Base-by-base conservation (phyloP, 2,113 vertebrate genomes). In the Camelus dromedarius region DNA sequence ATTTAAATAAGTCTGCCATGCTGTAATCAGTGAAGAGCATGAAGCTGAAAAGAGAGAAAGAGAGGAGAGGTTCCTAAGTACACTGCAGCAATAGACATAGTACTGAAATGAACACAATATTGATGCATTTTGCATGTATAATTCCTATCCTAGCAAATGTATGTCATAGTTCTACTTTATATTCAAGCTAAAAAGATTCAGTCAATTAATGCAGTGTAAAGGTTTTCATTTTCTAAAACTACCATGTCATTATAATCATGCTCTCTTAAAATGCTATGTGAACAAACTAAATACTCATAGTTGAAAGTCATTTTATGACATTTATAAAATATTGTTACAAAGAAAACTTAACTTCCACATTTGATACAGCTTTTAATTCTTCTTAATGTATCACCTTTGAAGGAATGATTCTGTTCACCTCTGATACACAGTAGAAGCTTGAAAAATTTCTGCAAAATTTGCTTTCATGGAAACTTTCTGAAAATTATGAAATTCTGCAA, bases 401-500 rank as follows among this genome's bases (percentile, higher is more conserved):
- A 75, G 64, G 52, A 82, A 91, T 60, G 10, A 84, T 67, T 80
- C 50, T 90, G 24, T 75, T 94, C 30, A 50, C 50, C n/a, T 84
- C 70, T 72, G 35, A 80, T 26, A 60, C 0, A 66, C 3, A 93
- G 48, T 28, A 77, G 4, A 4, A 72, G 19, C 70, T 76, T 80
- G n/a, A 94, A 87, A 66, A 84, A 2, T 67, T 88, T 75, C 66
- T 91, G 14, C 28, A 89, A 77, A 82, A 58, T 60, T 88, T 60
- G 46, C 19, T 35, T 89, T 80, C 32, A 26, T 52, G 35, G 26
- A 32, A 42, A 70, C 12, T 76, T 72, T 9, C 20, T 73, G 50
- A 91, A 94, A 93, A 82, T 77, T 54, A 54, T 67, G 56, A 82
- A 95, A 50, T 86, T 89, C 56, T 91, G 22, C 11, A 95, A 86